Base-by-base conservation (phyloP, 1,140 invertebrate species). In the Meloidogyne hapla region DNA sequence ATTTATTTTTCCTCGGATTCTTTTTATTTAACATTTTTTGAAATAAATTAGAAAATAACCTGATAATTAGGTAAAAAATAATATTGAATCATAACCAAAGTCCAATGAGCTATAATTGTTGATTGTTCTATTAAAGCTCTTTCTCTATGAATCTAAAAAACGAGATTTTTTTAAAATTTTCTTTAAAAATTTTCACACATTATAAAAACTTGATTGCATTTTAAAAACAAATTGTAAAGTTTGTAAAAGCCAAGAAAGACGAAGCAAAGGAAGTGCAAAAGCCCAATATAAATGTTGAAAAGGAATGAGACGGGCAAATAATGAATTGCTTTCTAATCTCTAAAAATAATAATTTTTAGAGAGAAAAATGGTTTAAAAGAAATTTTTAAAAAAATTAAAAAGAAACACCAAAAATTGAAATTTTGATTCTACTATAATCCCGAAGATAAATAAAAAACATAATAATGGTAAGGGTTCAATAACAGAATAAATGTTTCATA, bases 221-320 rank as follows among this genome's bases (percentile, higher is more conserved):
- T 70, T 65, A 10, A 40, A 26, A 21, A 84, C 85, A 74, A 86
- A 86, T 25, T 69, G 68, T 56, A 86, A 73, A 13, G 85, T 85
- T 71, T 87, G 85, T 2, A 81, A 48, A 9, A 86, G 85, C 85
- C 85, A 86, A 8, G 83, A 85, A 21, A 86, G 73, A 23, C 85
- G 83, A 13, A 86, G 79, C 62, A 84, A 79, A n/a, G 84, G 85
- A 28, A 86, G 68, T 28, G 66, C 71, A 21, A 86, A 64, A 2
- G 83, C 76, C 85, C 85, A 86, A 69, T 86, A 87, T 56, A 86
- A 73, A 64, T 86, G 85, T 72, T 86, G 85, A 69, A 84, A 86
- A 13, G 84, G 84, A 26, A 86, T 76, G 6, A 86, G 77, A 25
- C 78, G 76, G 25, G 83, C 65, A 13, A 81, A 23, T 78, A 81